Percentiles rank a stretch among this genome's conserved stretches.
Evolutionary conservation across 2,888 invertebrate genomes (phyloP).

Genomic region (Blastobasis lacticolella): DNA sequence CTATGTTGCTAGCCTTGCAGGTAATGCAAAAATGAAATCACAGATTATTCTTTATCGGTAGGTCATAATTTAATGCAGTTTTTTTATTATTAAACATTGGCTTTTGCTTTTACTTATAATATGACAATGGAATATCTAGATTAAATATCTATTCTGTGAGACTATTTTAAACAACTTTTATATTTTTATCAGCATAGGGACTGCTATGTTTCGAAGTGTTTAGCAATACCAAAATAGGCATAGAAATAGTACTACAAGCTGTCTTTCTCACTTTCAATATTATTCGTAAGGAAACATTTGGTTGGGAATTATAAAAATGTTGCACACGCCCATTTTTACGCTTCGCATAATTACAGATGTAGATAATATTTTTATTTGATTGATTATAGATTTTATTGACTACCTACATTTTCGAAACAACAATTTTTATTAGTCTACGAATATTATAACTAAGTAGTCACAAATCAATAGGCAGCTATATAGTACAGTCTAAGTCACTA

Average conservation of each 20-base stretch:
- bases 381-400: no score
- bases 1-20: no score
- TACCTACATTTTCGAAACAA: no score
- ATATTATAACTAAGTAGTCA: no score
- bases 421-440: no score
- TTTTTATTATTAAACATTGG: constrained; percentile 67
- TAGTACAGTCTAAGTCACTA: no score
- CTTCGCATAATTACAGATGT: not conserved
- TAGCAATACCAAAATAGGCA: constrained; percentile 27
- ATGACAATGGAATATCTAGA: constrained; percentile 75
- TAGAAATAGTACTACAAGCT: constrained; percentile 12
- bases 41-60: constrained; percentile 58
- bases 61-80: constrained; percentile 74
- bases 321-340: constrained; percentile 1
- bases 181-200: constrained; percentile 61
- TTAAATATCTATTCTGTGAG: constrained; percentile 67
- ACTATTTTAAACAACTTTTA: constrained; percentile 74
- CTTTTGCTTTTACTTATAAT: constrained; percentile 70
- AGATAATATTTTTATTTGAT: not conserved
- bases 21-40: constrained; percentile 36
- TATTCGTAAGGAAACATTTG: constrained; percentile 1
- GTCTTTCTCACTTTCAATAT: constrained; percentile 6
- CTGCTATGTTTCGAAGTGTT: constrained; percentile 44
- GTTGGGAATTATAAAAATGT: constrained; percentile 2
- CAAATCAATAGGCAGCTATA: no score